Percentiles rank a stretch among this genome's conserved stretches.
phyloP scores from a whole-genome alignment of 2,888 invertebrate species.

The Tuberolachnus salignus region DNA sequence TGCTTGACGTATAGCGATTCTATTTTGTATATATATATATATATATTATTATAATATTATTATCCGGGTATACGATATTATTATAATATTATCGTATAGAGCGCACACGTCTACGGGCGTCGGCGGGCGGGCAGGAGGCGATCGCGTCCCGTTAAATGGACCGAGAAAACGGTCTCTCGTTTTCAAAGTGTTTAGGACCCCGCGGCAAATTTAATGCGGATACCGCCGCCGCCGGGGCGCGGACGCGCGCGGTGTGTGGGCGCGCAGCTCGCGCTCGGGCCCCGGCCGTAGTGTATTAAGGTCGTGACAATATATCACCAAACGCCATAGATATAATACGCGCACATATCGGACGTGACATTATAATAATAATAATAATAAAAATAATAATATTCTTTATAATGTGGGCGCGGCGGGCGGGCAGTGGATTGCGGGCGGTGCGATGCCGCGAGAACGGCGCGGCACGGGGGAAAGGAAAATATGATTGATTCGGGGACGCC shows the following conservation, averaged over 20 bases:
- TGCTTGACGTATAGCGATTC: no score
- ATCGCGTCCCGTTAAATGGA: conserved; percentile 34
- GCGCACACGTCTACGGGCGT: no score
- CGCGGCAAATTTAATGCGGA: conserved; percentile 29
- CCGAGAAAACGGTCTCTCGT: conserved; percentile 34
- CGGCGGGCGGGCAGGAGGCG: no score
- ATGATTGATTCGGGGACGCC: conserved; percentile 51
- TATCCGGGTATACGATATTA: no score
- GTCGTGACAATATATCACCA: conserved; percentile 52
- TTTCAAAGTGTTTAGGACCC: conserved; percentile 14
- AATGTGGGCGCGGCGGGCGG: not conserved
- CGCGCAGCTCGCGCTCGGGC: not conserved
- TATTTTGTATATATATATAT: no score
- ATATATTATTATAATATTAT: no score
- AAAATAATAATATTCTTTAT: not conserved
- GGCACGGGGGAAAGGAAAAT: conserved; percentile 15
- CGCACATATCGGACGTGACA: conserved; percentile 48
- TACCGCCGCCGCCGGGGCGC: not conserved
- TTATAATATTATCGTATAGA: not conserved
- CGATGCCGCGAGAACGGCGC: no score
- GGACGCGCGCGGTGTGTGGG: no score
- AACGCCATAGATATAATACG: conserved; percentile 16
- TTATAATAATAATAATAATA: conserved; percentile 53
- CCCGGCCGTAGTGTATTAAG: not conserved
- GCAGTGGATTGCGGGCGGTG: not conserved